These are phyloP conservation scores for Ceuthmochares aereus DNA, from an alignment of 2,113 vertebrate genomes.

Conservation along the genomic window DNA sequence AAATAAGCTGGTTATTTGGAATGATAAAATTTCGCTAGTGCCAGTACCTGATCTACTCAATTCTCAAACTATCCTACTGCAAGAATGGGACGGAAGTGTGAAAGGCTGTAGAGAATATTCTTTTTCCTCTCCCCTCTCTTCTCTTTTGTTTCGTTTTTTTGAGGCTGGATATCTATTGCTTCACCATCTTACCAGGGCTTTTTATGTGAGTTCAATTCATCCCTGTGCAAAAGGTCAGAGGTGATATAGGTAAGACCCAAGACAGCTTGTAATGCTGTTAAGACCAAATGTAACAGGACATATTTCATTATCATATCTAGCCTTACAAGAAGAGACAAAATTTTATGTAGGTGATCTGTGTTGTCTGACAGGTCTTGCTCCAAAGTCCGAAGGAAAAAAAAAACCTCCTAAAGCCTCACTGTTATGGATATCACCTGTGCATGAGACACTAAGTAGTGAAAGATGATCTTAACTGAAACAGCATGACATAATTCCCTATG, in stretches of 20 bases:
- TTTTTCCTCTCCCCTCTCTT: too few relatives aligned
- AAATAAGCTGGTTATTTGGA: not conserved
- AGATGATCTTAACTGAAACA: not conserved
- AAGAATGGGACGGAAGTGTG: not conserved
- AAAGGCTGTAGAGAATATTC: not conserved
- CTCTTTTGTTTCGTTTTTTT: not conserved
- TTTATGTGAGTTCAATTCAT: not conserved
- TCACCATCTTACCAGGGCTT: not conserved
- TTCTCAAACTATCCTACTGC: not conserved
- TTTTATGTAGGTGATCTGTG: rapidly evolving
- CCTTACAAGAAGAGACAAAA: not conserved
- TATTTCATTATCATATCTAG: not conserved
- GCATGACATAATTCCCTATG: not conserved
- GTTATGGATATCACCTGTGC: not conserved
- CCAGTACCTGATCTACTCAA: not conserved
- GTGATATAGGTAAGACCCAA: not conserved
- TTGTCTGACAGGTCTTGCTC: not conserved
- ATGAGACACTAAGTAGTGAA: not conserved
- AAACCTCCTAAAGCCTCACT: not conserved
- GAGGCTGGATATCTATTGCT: not conserved
- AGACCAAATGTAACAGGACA: not conserved
- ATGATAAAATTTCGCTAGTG: not conserved
- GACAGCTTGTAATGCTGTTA: not conserved
- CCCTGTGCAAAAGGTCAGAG: not conserved
- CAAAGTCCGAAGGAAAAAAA: not conserved